Base-by-base conservation (phyloP, 92 coral and sea anemone species). In the Anthopleura xanthogrammica region DNA sequence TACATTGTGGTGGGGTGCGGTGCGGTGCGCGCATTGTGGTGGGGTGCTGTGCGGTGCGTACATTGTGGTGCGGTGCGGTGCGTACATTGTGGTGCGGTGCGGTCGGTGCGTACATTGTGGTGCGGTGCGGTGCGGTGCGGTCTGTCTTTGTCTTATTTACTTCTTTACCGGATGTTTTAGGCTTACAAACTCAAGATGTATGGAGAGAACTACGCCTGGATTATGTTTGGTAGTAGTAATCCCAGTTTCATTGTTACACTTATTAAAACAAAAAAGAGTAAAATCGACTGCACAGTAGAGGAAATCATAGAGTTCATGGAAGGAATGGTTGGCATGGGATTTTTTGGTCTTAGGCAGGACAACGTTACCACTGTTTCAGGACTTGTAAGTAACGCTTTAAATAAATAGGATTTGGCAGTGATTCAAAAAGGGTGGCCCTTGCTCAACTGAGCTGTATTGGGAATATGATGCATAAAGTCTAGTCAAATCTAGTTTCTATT, bases 161-260 rank as follows among this genome's bases (percentile, higher is more conserved):
- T 22, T 68, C 19, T 54, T 52, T 62, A 50, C 20, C 12, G 20
- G 16, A 77, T 72, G 52, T n/a, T 41, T 13, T 54, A 97, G 99
- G 98, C 98, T 19, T 97, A 92, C 84, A 90, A 90, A 68, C 83
- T 87, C 77, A 90, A 93, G 54, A 90, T 97, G 95, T 90, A 76
- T 72, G 95, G 95, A 40, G 79, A 96, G 7, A 84, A 89, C 81
- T 97, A 94, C 81, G 98, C 91, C n/a, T 97, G 99, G 99, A 80
- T 97, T 36, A 65, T 92, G 81, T 92, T 90, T 81, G 97, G 97
- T 46, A 87, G 89, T 19, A 68, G 91, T 16, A 62, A 54, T 13
- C 93, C 90, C 1, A 36, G 16, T 2, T 11, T 60, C 3, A 78
- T 86, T 10, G 80, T 94, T 54, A 55, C 52, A 19, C 65, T 50